These are phyloP conservation scores for Oceanodroma tethys DNA, from an alignment of 2,113 vertebrate species.

Conservation along the genomic window DNA sequence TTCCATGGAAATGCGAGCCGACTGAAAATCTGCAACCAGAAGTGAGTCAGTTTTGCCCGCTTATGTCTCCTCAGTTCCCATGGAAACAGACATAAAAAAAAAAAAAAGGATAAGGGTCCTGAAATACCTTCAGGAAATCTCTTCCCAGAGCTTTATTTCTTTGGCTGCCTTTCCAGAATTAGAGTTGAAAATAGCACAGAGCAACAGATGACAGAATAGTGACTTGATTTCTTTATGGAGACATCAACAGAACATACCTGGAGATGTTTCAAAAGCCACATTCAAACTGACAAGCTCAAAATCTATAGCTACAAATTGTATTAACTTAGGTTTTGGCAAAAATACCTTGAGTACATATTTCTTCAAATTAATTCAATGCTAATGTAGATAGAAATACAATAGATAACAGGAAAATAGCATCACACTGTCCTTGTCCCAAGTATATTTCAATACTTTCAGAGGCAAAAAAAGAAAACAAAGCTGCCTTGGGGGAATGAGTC, in stretches of 20 bases:
- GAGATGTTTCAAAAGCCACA: not conserved
- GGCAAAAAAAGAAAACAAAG: not conserved
- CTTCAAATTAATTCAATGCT: not conserved
- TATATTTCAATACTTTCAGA: not conserved
- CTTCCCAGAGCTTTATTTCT: not conserved
- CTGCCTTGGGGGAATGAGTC: not conserved
- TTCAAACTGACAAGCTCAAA: not conserved
- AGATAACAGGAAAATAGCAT: not conserved
- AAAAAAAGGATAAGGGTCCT: constrained; percentile 8
- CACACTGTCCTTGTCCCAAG: not conserved
- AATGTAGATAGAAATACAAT: not conserved
- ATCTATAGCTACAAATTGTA: not conserved
- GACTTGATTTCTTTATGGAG: not conserved
- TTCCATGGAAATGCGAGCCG: constrained; percentile 54
- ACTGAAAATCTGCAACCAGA: constrained; percentile 44
- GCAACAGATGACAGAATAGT: constrained; percentile 18
- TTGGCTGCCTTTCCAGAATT: constrained; percentile 4
- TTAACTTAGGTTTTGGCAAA: not conserved
- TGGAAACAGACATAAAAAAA: constrained; percentile 45
- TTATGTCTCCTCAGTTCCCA: constrained; percentile 53
- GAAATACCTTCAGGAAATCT: constrained; percentile 37
- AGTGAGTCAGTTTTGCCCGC: constrained; percentile 52
- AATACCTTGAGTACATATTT: not conserved
- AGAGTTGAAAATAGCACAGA: not conserved
- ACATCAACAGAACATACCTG: not conserved